Evolutionary conservation across 2,797 vertebrate species (phyloP).

Genomic region (Hydrocynus forskahlii): DNA sequence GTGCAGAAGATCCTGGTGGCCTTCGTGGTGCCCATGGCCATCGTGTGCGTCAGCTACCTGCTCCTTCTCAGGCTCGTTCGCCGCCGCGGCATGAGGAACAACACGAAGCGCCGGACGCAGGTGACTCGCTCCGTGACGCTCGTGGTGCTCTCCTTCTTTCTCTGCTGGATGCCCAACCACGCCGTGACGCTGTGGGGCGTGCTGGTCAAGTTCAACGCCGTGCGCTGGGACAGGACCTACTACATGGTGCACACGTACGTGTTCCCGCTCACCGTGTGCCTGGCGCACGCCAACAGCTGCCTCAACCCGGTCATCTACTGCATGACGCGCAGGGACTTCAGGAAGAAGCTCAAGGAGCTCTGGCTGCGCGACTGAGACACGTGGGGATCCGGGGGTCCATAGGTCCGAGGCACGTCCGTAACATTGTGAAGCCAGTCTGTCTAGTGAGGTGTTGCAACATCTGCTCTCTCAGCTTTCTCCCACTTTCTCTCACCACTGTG

Average conservation of each 20-base stretch:
- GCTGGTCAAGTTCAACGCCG: conserved; percentile 81
- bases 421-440: background rate
- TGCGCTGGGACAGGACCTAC: conserved; percentile 78
- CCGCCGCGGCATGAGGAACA: conserved; percentile 66
- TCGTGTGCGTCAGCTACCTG: conserved; percentile 77
- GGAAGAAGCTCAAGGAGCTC: conserved; percentile 76
- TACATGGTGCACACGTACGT: conserved; percentile 82
- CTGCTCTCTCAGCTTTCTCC: background rate
- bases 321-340: conserved; percentile 80
- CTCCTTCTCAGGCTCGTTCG: conserved; percentile 76
- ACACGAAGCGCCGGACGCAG: conserved; percentile 66
- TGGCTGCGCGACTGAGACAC: conserved; percentile 66
- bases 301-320: conserved; percentile 84
- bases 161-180: conserved; percentile 81
- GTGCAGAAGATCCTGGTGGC: conserved; percentile 82
- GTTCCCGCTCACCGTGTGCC: conserved; percentile 80
- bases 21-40: conserved; percentile 80
- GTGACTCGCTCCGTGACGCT: conserved; percentile 77
- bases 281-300: conserved; percentile 83
- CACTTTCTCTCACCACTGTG: background rate
- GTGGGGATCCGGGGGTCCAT: background rate
- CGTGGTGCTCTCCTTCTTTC: conserved; percentile 77
- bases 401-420: background rate
- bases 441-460: background rate
- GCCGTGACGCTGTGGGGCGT: conserved; percentile 83